Base-by-base conservation (phyloP, 2,113 vertebrate species). In the Cariama cristata region DNA sequence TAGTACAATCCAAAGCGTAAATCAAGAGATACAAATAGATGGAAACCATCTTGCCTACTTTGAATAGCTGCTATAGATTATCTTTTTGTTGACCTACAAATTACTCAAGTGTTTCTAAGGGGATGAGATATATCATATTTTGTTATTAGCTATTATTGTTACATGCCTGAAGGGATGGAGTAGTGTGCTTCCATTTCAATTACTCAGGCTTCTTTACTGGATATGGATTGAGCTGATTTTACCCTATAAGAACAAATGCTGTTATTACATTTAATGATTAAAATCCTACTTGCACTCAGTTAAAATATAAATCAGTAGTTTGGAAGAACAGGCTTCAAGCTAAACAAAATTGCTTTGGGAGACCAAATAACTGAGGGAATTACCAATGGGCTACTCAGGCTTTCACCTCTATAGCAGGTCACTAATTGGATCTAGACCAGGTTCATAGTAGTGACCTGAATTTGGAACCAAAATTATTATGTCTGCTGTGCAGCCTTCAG, bases 291-390 rank as follows among this genome's bases (percentile, higher is more conserved):
- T 58, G 56, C 56, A 56, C 44, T 95, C 82, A 96, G 87, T 91
- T 92, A 79, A 97, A 97, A 95, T 97, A 97, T 94, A 97, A 97
- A 96, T 97, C 91, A 96, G 84, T 67, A 86, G 68, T 90, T 96
- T 92, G 89, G 79, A 93, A 96, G 92, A 97, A 94, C 56, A 95
- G 79, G 91, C 96, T 97, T 95, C 94, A 79, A 96, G 97, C 93
- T 93, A 96, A 97, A 95, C 64, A 94, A 96, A 96, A 97, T 98
- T 98, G 95, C 92, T 98, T 94, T 98, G 96, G 92, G 96, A 97
- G 68, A 88, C 72, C 50, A 87, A 95, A 96, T 95, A 96, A 92
- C 73, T 93, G 47, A 83, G 88, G 83, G 96, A 96, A 96, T 95
- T 97, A 95, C 84, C 84, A 88, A 38, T 49, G 93, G 94, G 62